These are phyloP conservation scores for Amiota mariae DNA, from an alignment of 2,888 invertebrate genomes.

Conservation along the genomic window DNA sequence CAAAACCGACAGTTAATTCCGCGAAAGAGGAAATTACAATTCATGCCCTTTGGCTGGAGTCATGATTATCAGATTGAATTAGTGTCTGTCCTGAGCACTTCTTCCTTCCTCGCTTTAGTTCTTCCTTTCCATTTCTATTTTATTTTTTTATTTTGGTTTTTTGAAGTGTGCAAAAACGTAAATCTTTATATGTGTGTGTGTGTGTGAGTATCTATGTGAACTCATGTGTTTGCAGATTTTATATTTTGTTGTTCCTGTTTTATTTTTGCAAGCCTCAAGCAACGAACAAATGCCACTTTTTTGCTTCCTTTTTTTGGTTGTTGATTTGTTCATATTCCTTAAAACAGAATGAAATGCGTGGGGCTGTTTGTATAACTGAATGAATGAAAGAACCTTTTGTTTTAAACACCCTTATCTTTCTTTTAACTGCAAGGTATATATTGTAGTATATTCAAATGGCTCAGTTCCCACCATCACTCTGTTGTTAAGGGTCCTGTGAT, in stretches of 20 bases:
- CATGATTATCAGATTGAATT: constrained; percentile 73
- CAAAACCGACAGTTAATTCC: constrained; percentile 70
- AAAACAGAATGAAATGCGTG: no score
- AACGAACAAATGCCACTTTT: neutral
- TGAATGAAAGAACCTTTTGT: neutral
- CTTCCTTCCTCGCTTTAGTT: constrained; percentile 26
- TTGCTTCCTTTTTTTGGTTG: constrained; percentile 47
- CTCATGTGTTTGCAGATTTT: constrained; percentile 18
- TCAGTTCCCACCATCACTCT: constrained; percentile 11
- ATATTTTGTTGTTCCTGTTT: neutral
- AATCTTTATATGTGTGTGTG: constrained; percentile 30
- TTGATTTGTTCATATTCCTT: neutral
- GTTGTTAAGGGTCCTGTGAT: constrained; percentile 31
- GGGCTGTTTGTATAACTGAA: neutral
- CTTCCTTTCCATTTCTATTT: constrained; percentile 19
- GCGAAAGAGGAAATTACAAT: constrained; percentile 74
- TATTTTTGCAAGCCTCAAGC: constrained; percentile 12
- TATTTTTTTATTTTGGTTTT: no score
- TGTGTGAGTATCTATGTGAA: constrained; percentile 28
- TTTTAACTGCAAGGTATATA: neutral
- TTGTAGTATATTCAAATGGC: no score
- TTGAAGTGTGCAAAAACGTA: constrained; percentile 12
- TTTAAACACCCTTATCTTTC: neutral
- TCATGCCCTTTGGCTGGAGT: constrained; percentile 71
- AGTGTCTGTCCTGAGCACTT: constrained; percentile 58